Conservation (phyloP, 2,888 invertebrate species). For the Perizoma flavofasciatum region DNA sequence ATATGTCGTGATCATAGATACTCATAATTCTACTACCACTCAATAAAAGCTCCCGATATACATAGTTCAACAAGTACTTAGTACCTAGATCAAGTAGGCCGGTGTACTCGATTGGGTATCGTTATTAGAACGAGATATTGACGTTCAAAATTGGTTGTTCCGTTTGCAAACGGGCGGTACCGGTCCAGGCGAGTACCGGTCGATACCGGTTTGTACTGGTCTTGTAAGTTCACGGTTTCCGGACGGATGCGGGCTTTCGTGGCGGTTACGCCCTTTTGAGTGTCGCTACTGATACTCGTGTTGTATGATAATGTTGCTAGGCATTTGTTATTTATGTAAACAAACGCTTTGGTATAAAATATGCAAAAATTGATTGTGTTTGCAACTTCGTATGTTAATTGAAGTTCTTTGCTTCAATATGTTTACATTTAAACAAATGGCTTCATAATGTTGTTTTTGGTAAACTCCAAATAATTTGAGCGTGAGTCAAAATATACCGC, state of each 20-base stretch:
- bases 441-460: no score
- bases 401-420: neutral
- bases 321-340: slow-evolving; percentile 24
- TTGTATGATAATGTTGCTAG: slow-evolving; percentile 28
- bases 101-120: slow-evolving; percentile 25
- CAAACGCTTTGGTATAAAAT: slow-evolving; percentile 1
- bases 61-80: neutral
- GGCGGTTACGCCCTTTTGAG: slow-evolving; percentile 32
- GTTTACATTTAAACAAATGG: no score
- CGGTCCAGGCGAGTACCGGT: slow-evolving; percentile 46
- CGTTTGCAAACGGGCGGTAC: slow-evolving; percentile 58
- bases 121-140: slow-evolving; percentile 41
- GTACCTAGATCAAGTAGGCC: neutral
- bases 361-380: neutral
- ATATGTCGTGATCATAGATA: neutral
- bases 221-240: slow-evolving; percentile 36
- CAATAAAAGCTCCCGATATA: slow-evolving; percentile 19
- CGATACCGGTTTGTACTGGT: slow-evolving; percentile 29
- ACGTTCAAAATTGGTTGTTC: slow-evolving; percentile 61
- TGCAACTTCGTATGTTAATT: neutral
- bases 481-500: no score
- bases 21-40: slow-evolving; percentile 18
- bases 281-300: slow-evolving; percentile 3
- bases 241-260: slow-evolving; percentile 44
- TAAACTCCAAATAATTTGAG: no score